Percentiles rank a stretch among this genome's conserved stretches.
phyloP scores from a whole-genome alignment of 2,113 vertebrate species.

The Brienomyrus longianalis region DNA sequence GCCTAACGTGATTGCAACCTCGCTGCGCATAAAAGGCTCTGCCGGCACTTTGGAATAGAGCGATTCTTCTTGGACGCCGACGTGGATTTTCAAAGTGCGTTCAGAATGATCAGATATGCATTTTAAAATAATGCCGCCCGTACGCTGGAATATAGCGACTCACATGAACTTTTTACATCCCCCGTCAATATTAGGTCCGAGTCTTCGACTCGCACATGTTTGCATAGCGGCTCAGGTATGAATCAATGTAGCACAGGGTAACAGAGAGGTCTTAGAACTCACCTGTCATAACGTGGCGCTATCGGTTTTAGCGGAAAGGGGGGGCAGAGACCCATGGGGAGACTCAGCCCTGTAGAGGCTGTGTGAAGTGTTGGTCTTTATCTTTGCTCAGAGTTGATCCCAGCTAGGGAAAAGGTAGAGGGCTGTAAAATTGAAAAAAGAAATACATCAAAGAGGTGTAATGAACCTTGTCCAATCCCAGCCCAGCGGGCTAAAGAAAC shows the following conservation, averaged over 20 bases:
- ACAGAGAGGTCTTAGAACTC: slow-evolving; percentile 9
- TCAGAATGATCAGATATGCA: background rate
- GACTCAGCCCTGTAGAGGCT: background rate
- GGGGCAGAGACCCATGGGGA: slow-evolving; percentile 17
- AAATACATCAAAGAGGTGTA: slow-evolving; percentile 58
- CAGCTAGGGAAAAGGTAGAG: slow-evolving; percentile 35
- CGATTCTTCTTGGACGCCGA: background rate
- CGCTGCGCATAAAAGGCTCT: slow-evolving; percentile 19
- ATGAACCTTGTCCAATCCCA: slow-evolving; percentile 58
- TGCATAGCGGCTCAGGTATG: background rate
- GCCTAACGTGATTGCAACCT: slow-evolving; percentile 23
- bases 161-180: background rate
- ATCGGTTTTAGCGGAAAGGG: slow-evolving; percentile 14
- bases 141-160: background rate
- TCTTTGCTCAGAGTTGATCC: slow-evolving; percentile 37
- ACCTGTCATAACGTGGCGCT: slow-evolving; percentile 21
- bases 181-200: background rate
- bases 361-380: slow-evolving; percentile 34
- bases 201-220: background rate
- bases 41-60: background rate
- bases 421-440: slow-evolving; percentile 45
- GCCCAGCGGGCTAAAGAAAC: slow-evolving; percentile 34
- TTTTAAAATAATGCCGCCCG: background rate
- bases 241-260: background rate
- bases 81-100: background rate